Conservation (phyloP, 37 sponge, comb jelly and placozoan species). For the Lycopodina hypogea region DNA sequence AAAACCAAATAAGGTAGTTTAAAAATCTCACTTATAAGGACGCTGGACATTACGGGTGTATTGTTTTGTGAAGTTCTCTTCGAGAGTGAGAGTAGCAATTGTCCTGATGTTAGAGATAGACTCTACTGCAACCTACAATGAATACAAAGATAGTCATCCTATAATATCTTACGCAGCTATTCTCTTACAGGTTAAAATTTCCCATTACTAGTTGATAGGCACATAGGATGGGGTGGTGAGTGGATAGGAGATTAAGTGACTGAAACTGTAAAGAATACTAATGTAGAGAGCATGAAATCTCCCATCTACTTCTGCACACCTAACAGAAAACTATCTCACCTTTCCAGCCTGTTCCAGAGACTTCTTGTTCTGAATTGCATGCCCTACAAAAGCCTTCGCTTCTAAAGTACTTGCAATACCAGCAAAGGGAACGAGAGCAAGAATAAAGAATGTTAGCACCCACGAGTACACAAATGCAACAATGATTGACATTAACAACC, state of each 20-base stretch:
- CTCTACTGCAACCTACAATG: no score
- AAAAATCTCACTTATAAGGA: constrained; percentile 18
- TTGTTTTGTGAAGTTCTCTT: constrained; percentile 36
- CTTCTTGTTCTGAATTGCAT: constrained; percentile 29
- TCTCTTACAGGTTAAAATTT: no score
- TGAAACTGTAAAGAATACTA: no score
- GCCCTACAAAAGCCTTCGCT: constrained; percentile 11
- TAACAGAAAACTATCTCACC: constrained; percentile 26
- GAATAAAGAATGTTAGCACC: constrained; percentile 64
- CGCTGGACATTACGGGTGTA: constrained; percentile 25
- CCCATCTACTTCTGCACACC: neutral
- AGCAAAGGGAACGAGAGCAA: constrained; percentile 46
- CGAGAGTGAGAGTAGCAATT: constrained; percentile 60
- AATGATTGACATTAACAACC: constrained; percentile 34
- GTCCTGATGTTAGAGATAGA: constrained; percentile 78
- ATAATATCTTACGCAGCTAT: no score
- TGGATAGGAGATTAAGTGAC: no score
- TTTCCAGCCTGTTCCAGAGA: constrained; percentile 40
- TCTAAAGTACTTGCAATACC: constrained; percentile 33
- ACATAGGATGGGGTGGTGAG: no score
- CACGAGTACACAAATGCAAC: constrained; percentile 75
- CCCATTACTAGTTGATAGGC: no score
- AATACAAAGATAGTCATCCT: constrained; percentile 5
- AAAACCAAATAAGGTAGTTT: no score
- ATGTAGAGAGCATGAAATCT: no score